phyloP scores from a whole-genome alignment of 2,888 invertebrate genomes.

The Amblyjoppa fuscipennis region DNA sequence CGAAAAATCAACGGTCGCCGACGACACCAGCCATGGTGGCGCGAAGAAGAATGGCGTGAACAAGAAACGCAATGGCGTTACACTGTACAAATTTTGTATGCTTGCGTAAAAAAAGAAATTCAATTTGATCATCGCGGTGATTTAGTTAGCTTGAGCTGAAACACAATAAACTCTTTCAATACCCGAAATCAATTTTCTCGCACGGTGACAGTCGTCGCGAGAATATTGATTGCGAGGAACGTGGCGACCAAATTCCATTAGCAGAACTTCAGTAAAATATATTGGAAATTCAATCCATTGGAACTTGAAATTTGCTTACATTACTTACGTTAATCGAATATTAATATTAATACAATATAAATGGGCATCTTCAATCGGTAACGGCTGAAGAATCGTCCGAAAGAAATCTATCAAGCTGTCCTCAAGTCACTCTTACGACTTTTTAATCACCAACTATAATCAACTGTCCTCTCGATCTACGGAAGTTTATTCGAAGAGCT shows the following conservation, averaged over 20 bases:
- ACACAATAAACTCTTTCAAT: background rate
- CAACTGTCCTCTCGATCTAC: background rate
- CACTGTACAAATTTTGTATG: background rate
- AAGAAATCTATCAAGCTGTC: no score
- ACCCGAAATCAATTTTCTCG: background rate
- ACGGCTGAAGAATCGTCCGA: no score
- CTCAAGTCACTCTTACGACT: background rate
- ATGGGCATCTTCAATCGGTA: no score
- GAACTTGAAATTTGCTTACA: no score
- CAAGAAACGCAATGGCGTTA: background rate
- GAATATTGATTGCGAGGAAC: background rate
- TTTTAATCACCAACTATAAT: background rate
- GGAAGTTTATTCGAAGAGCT: background rate
- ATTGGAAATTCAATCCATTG: no score
- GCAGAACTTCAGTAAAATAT: background rate
- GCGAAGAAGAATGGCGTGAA: constrained; percentile 20
- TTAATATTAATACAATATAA: no score
- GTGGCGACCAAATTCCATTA: background rate
- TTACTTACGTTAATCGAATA: no score
- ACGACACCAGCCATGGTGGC: background rate
- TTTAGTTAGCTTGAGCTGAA: background rate
- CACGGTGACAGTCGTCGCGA: background rate
- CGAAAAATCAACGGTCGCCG: background rate
- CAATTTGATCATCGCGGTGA: background rate
- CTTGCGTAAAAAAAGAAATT: background rate